Conservation (phyloP, 2,113 vertebrate species). For the Microcebus griseorufus region DNA sequence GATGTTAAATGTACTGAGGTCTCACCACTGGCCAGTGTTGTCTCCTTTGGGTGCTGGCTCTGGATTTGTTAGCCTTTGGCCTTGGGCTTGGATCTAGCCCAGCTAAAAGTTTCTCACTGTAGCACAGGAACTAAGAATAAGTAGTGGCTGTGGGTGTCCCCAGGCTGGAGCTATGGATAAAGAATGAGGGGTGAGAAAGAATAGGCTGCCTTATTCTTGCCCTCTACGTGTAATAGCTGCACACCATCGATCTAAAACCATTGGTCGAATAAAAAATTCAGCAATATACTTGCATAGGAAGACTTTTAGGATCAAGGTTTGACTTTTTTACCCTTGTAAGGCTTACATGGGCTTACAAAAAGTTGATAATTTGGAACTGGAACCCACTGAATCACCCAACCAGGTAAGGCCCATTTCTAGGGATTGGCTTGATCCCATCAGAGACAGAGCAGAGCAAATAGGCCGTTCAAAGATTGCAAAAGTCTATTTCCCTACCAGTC, state of each 20-base stretch:
- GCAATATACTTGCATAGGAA: not conserved
- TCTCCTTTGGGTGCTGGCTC: not conserved
- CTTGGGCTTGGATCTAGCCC: not conserved
- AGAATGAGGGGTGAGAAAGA: not conserved
- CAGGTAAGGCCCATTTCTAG: not conserved
- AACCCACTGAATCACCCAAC: not conserved
- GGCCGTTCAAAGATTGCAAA: not conserved
- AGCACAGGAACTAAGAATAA: not conserved
- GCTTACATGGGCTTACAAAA: not conserved
- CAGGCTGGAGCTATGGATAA: not conserved
- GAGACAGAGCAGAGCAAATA: not conserved
- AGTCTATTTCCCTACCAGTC: not conserved
- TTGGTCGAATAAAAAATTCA: not conserved
- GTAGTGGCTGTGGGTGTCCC: not conserved
- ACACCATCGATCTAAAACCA: too few relatives aligned
- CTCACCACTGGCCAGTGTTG: not conserved
- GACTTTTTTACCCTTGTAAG: not conserved
- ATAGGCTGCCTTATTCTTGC: not conserved
- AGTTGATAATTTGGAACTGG: not conserved
- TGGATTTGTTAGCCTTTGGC: not conserved
- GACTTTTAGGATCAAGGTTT: not conserved
- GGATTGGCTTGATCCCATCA: not conserved
- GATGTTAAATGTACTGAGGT: not conserved
- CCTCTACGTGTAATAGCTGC: not conserved
- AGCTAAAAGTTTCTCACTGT: not conserved